Evolutionary conservation across 2,797 vertebrate species (phyloP), one percentile per base, ranked within the genome.

Genomic region (Crenichthys baileyi): DNA sequence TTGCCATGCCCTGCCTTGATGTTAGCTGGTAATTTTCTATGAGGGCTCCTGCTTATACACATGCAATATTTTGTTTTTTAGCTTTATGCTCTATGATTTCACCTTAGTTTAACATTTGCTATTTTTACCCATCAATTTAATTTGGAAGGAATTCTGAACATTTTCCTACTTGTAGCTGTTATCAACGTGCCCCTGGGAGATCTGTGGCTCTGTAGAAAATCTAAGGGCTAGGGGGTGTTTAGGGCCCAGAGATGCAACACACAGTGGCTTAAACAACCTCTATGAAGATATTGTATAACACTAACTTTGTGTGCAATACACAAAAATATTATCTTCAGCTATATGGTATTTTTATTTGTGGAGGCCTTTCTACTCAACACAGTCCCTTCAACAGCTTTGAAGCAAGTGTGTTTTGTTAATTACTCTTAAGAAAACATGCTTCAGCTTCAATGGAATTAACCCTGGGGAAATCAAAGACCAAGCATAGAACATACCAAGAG

Each of bases 51-150:
- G 18, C 31, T 22, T 15, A 39, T 18, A 39, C 60, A 63, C 58
- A 20, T 5, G 5, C 20, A 12, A 39, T 18, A 44, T 0, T 36
- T 20, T 2, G 7, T 65, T 20, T 29, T 1, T 65, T 16, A 39
- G 31, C 29, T 63, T 61, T 15, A 36, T 18, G 60, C 22, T 41
- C 39, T 44, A 24, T 39, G n/a, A 68, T 68, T 44, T 44, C 65
- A 22, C 39, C n/a, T 24, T 9, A 68, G 65, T 22, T 44, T 15
- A 44, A 68, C 65, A 68, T 20, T 68, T 68, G 22, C 2, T 68
- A 44, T 68, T 68, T 68, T 68, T 44, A 68, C 39, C 39, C 11
- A 44, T 68, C 65, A 68, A n/a, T 44, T 68, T 68, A 44, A 68
- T 68, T 39, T 44, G 39, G 39, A 46, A n/a, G 5, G 22, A n/a